Evolutionary conservation across 2,113 vertebrate genomes (phyloP), one percentile per base, ranked within the genome.

Genomic region (Amblyopsis rosae): DNA sequence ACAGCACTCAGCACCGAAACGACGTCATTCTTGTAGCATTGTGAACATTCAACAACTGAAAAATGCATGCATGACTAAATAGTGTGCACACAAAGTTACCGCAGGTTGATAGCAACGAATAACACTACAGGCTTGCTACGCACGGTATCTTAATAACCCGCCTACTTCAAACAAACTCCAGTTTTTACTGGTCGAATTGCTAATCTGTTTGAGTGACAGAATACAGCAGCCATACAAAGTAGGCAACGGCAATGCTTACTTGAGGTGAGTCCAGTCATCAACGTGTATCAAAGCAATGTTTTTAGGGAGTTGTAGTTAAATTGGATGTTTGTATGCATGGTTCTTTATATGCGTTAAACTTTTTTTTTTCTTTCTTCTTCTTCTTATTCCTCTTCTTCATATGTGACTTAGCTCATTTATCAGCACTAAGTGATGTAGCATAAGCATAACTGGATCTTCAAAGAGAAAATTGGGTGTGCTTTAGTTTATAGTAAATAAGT

Each of bases 41-140:
- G 1, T 41, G 3, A 16, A 51, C 45, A 65, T 41, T 6, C 41
- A 7, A 2, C 64, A 9, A 32, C 62, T 11, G 47, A 67, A 65
- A 26, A 75, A 58, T 33, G 17, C 1, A 51, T 55, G 66, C 55
- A 75, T 75, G 67, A 58, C 70, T 10, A 61, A n/a, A 41, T 41
- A 10, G 76, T 13, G 77, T 69, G 79, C 81, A 73, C 71, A n/a
- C 62, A 16, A 76, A 89, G 86, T 78, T 85, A 47, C 77, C 70
- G 88, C 87, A 86, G 88, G 88, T 91, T 89, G 89, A 77, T 84
- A 85, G 81, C 88, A 85, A 78, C 77, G 77, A 72, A 76, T 62
- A 78, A 71, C 80, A 82, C 73, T 79, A 75, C 83, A 77, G 68
- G 57, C 67, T 0, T 76, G 69, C 65, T 80, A 66, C 4, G 72